Evolutionary conservation across 2,797 vertebrate species (phyloP), one percentile per base, ranked within the genome.

Genomic region (Picus viridis): DNA sequence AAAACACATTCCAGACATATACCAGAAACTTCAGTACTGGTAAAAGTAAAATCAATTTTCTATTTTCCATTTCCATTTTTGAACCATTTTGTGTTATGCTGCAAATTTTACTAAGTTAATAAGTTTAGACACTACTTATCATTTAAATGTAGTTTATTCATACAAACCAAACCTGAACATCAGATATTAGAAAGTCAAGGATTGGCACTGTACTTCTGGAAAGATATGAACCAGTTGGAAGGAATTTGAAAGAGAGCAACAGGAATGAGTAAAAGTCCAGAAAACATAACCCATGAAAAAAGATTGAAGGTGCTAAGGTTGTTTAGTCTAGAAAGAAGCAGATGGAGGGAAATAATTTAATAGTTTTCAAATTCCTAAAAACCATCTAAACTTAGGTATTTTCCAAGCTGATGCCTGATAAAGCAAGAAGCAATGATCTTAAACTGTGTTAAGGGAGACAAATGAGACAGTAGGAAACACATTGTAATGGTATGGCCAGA

Each of bases 161-260:
- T 68, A 70, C 54, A 89, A 93, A 78, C n/a, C 70, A 76, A 88
- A 32, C 43, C 67, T 49, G 45, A 88, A 68, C 3, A n/a, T 69
- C 67, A 86, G 47, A 83, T 86, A 78, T 24, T 70, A 47, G 73
- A 89, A 90, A 72, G 65, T 75, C 63, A 72, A 26, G 5, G 93
- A 88, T 95, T 94, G 89, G 63, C 80, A 67, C 34, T 45, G 19
- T 4, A 18, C 15, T 88, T 93, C 73, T 89, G 91, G 79, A 96
- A 92, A 94, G 63, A 78, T 58, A 61, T 82, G 87, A 92, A 78
- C 56, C 49, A 49, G 39, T 81, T 88, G 85, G 93, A 96, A 94
- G 63, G 72, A 86, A 93, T 89, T 76, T 91, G 64, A 8, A 86
- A 23, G 67, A 92, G 92, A 67, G 41, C 30, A 88, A 80, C 16